A percentile compares a stretch with the other conserved stretches of the same genome.
These are phyloP conservation scores for Aegithalos caudatus DNA, from an alignment of 2,113 vertebrate genomes.

Conservation along the genomic window DNA sequence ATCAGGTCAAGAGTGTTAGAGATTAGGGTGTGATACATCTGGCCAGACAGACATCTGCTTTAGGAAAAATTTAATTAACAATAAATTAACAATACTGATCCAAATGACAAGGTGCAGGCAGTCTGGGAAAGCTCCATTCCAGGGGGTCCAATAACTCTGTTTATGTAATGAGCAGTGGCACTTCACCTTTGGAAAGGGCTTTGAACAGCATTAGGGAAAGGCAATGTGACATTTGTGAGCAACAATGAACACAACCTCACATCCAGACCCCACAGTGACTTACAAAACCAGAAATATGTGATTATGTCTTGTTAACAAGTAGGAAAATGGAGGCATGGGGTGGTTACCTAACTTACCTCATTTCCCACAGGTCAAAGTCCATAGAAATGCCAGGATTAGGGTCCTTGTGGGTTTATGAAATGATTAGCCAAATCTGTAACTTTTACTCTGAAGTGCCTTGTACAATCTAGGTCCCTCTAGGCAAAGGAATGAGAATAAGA, in stretches of 20 bases:
- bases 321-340: neutral
- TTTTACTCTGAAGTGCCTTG: neutral
- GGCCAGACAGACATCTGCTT: neutral
- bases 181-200: neutral
- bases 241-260: neutral
- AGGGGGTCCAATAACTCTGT: neutral
- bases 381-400: neutral
- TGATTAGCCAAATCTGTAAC: neutral
- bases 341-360: neutral
- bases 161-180: neutral
- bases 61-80: neutral
- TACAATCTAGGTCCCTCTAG: neutral
- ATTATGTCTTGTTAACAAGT: neutral
- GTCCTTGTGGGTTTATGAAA: neutral
- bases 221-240: neutral
- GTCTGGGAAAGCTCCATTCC: neutral
- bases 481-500: neutral
- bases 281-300: neutral
- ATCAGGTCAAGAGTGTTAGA: neutral
- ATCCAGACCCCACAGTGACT: neutral
- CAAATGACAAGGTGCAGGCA: neutral
- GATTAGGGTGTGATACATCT: neutral
- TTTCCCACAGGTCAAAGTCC: neutral
- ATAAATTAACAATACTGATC: neutral
- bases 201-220: neutral